phyloP scores from a whole-genome alignment of 2,797 vertebrate genomes.

The Mus caroli region DNA sequence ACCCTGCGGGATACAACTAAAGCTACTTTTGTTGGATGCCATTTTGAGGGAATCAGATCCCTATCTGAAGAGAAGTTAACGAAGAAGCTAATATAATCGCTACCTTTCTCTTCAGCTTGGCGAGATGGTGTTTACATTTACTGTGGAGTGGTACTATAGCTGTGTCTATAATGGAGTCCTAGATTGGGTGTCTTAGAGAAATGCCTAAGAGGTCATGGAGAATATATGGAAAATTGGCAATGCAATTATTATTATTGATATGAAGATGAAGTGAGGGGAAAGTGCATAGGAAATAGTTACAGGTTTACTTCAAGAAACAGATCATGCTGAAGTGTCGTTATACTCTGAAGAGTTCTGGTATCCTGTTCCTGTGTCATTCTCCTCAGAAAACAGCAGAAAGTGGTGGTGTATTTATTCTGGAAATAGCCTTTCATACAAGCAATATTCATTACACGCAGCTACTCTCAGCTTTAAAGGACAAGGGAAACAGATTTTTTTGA shows the following conservation, averaged over 20 bases:
- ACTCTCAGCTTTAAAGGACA: conserved; percentile 61
- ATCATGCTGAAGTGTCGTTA: background rate
- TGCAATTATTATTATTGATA: conserved; percentile 18
- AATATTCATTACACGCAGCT: conserved; percentile 62
- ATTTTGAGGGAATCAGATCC: conserved; percentile 56
- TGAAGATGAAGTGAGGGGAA: background rate
- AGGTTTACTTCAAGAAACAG: conserved; percentile 59
- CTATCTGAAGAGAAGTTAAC: background rate
- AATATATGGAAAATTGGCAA: background rate
- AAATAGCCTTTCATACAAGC: conserved; percentile 73
- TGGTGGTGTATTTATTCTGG: conserved; percentile 27
- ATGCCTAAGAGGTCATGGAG: background rate
- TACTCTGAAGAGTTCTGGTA: conserved; percentile 5
- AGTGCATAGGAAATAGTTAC: conserved; percentile 29
- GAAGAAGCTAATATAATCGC: background rate
- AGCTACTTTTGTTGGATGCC: background rate
- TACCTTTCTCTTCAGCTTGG: background rate
- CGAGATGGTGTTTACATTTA: background rate
- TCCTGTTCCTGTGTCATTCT: conserved; percentile 41
- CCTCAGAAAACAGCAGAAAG: conserved; percentile 32
- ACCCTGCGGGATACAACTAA: background rate
- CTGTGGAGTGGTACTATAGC: background rate
- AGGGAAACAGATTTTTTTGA: conserved; percentile 63
- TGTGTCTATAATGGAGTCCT: background rate
- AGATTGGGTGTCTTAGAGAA: background rate